phyloP scores from a whole-genome alignment of 2,888 invertebrate genomes.

The Keiferia lycopersicella region DNA sequence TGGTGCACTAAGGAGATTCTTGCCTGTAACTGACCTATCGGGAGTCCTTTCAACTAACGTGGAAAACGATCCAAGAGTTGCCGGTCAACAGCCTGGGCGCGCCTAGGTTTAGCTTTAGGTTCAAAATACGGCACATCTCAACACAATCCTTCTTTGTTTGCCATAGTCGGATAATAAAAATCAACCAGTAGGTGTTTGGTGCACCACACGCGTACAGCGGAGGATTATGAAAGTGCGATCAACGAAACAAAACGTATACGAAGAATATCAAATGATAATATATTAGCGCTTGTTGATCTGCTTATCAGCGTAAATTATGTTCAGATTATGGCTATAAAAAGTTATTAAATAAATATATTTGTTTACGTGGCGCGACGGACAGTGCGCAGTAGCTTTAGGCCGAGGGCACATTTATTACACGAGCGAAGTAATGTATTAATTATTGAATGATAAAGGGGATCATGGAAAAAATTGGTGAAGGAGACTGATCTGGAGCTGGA shows the following conservation, averaged over 20 bases:
- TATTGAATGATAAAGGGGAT: no score
- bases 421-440: not conserved
- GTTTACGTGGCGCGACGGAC: conserved; percentile 58
- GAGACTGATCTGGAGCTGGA: no score
- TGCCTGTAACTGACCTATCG: no score
- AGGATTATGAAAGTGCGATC: conserved; percentile 41
- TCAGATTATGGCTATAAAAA: conserved; percentile 75
- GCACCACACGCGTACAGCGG: conserved; percentile 33
- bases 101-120: no score
- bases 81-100: no score
- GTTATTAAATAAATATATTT: conserved; percentile 78
- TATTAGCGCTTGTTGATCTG: conserved; percentile 63
- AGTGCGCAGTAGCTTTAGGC: conserved; percentile 32
- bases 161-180: no score
- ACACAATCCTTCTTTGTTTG: no score
- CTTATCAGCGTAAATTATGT: conserved; percentile 76
- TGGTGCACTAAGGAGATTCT: no score
- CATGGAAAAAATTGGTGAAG: no score
- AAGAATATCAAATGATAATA: conserved; percentile 54
- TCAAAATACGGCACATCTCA: no score
- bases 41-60: no score
- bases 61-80: no score
- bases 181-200: not conserved
- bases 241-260: conserved; percentile 50
- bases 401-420: conserved; percentile 39